Evolutionary conservation across 2,797 vertebrate genomes (phyloP).

Genomic region (Chrysolophus pictus): DNA sequence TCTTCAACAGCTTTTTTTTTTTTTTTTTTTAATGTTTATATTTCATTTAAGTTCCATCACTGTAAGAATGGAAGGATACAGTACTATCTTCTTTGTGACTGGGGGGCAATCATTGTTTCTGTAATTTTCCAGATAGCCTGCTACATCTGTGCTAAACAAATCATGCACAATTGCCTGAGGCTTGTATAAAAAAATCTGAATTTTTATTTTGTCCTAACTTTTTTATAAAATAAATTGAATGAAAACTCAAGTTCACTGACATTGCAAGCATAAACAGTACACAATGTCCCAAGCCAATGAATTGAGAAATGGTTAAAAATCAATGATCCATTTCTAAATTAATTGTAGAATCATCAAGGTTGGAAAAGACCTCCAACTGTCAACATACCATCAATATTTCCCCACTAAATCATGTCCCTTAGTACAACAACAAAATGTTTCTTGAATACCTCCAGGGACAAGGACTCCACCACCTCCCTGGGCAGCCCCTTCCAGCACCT

Average conservation of each 20-base stretch:
- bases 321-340: background rate
- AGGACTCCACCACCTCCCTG: too few species aligned
- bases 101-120: background rate
- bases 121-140: background rate
- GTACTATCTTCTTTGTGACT: background rate
- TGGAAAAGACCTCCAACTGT: too few species aligned
- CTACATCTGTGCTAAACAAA: background rate
- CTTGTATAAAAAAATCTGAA: background rate
- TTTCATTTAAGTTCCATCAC: background rate
- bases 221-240: background rate
- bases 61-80: background rate
- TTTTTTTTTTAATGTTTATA: background rate
- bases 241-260: background rate
- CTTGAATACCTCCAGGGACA: too few species aligned
- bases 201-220: background rate
- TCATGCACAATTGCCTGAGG: background rate
- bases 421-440: too few species aligned
- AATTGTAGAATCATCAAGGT: too few species aligned
- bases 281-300: background rate
- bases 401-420: too few species aligned
- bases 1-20: background rate
- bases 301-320: background rate
- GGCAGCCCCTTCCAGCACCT: too few species aligned
- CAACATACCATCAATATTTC: too few species aligned
- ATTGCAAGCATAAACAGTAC: background rate